Evolutionary conservation across 2,888 invertebrate genomes (phyloP), one percentile per base, ranked within the genome.

Genomic region (Octonoba sinensis): DNA sequence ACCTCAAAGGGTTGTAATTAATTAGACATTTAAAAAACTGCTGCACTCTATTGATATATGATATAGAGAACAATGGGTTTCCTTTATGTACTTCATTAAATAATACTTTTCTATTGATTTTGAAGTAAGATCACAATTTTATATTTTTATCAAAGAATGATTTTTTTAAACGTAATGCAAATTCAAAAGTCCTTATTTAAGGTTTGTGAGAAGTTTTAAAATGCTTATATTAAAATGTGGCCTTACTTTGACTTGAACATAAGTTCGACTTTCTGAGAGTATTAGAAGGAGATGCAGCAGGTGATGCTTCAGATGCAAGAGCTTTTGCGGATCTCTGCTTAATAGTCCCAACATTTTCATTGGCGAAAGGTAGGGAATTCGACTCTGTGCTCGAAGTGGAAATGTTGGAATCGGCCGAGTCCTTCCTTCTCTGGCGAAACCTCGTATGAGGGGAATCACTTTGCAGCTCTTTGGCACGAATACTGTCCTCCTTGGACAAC

Each of bases 271-370:
- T 83, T 54, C 74, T 71, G 54, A 72, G 72, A 22, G 75, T 75
- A n/a, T 77, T 16, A 13, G 74, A 77, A 36, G 84, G 74, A 13
- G 84, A 71, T 22, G 82, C 82, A 22, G 82, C 77, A 6, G 82
- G 77, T 12, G 83, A 83, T 18, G 49, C 60, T 13, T 78, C 77
- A 60, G 57, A 51, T 8, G 78, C 46, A 1, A 62, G 51, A 51
- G 75, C 47, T 60, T 89, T 86, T 57, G 90, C 90, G 66, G 91
- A 90, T 85, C 94, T 91, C 87, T 97, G 97, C 88, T 97, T 96
- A 88, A 99, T 85, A 72, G 99, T 99, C 76, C 98, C 99, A 51
- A 97, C 97, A 89, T 99, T 98, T 89, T 99, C 98, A 89, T 99
- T 98, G 86, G 98, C 98, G 90, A 99, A 99, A 56, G 98, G 98